Conservation (phyloP, 2,113 vertebrate species). For the Trachemys scripta region DNA sequence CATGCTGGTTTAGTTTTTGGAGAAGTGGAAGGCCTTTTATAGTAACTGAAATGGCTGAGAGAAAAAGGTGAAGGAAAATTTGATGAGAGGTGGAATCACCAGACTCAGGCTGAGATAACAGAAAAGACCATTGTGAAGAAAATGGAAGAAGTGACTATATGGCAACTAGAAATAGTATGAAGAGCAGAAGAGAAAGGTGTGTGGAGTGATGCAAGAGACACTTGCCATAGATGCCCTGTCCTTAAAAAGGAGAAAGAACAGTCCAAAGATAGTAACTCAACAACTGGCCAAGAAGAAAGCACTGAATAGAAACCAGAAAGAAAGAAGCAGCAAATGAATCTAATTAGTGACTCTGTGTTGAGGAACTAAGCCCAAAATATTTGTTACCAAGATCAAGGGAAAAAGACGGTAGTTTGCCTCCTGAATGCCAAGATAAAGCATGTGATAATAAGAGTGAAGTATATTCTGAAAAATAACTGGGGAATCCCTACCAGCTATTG, state of each 20-base stretch:
- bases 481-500: neutral
- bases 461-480: neutral
- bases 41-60: neutral
- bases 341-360: neutral
- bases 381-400: neutral
- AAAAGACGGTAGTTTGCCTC: constrained; percentile 5
- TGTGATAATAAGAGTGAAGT: neutral
- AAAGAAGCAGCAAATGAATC: neutral
- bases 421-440: constrained; percentile 22
- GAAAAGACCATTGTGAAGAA: neutral
- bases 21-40: neutral
- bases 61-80: neutral
- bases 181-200: constrained; percentile 15
- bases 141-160: neutral
- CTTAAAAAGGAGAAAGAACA: constrained; percentile 10
- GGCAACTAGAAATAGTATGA: neutral
- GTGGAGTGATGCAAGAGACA: neutral
- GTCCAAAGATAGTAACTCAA: neutral
- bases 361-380: neutral
- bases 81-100: neutral
- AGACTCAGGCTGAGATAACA: neutral
- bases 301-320: constrained; percentile 18
- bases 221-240: neutral
- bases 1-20: neutral
- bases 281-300: neutral